These are phyloP conservation scores for Pseudochaenichthys georgianus DNA, from an alignment of 2,797 vertebrate species.

Conservation along the genomic window DNA sequence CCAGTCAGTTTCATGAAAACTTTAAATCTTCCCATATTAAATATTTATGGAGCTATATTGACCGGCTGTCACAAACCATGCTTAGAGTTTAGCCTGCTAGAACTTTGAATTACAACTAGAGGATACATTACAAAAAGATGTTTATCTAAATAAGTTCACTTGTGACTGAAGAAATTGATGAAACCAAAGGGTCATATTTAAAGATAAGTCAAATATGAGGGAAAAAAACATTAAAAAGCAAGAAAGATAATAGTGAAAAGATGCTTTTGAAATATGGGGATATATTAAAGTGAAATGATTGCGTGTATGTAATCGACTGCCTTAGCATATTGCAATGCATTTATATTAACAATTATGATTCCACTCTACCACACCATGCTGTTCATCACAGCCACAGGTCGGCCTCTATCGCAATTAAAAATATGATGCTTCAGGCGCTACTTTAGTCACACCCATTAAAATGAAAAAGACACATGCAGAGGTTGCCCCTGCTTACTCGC, in stretches of 20 bases:
- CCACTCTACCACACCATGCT: slow-evolving; percentile 6
- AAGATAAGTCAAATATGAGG: background rate
- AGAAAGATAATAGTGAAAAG: background rate
- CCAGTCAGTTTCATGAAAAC: slow-evolving; percentile 74
- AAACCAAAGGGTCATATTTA: slow-evolving; percentile 12
- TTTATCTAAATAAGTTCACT: background rate
- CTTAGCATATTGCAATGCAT: background rate
- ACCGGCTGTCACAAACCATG: slow-evolving; percentile 60
- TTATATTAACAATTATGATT: slow-evolving; percentile 19
- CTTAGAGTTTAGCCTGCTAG: slow-evolving; percentile 44
- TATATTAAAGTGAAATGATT: background rate
- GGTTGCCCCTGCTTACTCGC: background rate
- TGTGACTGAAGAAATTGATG: background rate
- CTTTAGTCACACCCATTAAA: slow-evolving; percentile 6
- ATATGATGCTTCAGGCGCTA: slow-evolving; percentile 22
- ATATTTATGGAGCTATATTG: slow-evolving; percentile 66
- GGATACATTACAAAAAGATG: slow-evolving; percentile 20
- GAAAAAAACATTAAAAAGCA: background rate
- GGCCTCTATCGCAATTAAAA: slow-evolving; percentile 36
- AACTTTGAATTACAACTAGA: slow-evolving; percentile 52
- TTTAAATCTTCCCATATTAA: slow-evolving; percentile 79
- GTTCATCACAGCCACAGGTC: slow-evolving; percentile 31
- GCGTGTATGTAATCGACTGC: background rate
- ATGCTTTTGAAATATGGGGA: background rate
- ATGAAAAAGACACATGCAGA: slow-evolving; percentile 14